Evolutionary conservation across 2,797 vertebrate genomes (phyloP), one percentile per base, ranked within the genome.

Genomic region (Gallinago stenura): DNA sequence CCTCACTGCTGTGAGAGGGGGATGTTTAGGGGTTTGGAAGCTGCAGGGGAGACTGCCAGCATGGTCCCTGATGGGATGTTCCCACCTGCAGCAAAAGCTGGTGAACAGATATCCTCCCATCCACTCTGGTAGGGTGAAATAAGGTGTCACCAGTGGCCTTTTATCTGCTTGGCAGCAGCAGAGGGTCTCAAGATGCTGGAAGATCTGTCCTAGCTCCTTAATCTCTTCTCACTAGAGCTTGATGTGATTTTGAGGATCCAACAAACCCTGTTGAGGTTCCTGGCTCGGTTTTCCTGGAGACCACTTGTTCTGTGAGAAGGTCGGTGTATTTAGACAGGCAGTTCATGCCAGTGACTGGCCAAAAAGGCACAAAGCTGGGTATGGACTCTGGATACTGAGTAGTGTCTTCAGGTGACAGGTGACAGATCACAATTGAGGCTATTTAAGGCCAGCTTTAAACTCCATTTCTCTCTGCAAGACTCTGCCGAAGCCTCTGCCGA

Each of bases 341-440:
- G 15, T 54, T 54, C 46, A 8, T 64, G 51, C 51, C 39, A 48
- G 5, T 5, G 17, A 30, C 65, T 12, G 8, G 18, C 57, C 64
- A 24, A 9, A 69, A 35, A 56, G 64, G 6, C 24, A n/a, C 62
- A 64, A 57, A 54, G 0, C 22, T 25, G 43, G 15, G 4, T 10
- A 4, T 16, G 28, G 39, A 5, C 19, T 41, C 56, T 50, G 41
- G 28, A 50, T 57, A 3, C 9, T 0, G 0, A 54, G 8, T 7
- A 3, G 4, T 0, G 2, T 13, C 66, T 64, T 61, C 58, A 45
- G 35, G n/a, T 39, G 61, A 7, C 20, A 62, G 28, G 19, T 33
- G 68, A 45, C 5, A 25, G 25, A 28, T 68, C 66, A n/a, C 45
- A 51, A 50, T 2, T 0, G 1, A 30, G 45, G 22, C 43, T 12